These are phyloP conservation scores for Drosophila eugracilis DNA, from an alignment of 1,140 invertebrate species.

Conservation along the genomic window DNA sequence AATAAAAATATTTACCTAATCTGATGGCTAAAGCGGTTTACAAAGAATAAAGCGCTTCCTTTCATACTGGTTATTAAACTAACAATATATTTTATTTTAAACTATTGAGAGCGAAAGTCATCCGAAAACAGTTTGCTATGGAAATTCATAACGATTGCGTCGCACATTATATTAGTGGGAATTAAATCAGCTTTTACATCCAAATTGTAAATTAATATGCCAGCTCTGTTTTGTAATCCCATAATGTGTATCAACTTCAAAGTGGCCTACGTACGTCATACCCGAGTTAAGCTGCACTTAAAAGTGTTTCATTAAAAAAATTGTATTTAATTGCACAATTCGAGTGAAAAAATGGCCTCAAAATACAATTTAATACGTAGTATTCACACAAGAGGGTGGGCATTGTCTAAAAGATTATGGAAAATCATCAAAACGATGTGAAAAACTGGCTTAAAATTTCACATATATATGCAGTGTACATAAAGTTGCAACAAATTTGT, in stretches of 20 bases:
- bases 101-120: too few relatives aligned
- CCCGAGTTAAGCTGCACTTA: slow-evolving; percentile 61
- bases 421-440: slow-evolving; percentile 59
- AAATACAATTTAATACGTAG: slow-evolving; percentile 32
- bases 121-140: neutral
- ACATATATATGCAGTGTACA: slow-evolving; percentile 9
- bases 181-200: slow-evolving; percentile 1
- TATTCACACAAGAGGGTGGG: neutral
- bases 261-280: slow-evolving; percentile 50
- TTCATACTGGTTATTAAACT: too few relatives aligned
- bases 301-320: slow-evolving; percentile 57
- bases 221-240: slow-evolving; percentile 39
- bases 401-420: slow-evolving; percentile 44
- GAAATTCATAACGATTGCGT: neutral
- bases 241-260: slow-evolving; percentile 51
- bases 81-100: too few relatives aligned
- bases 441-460: slow-evolving; percentile 71
- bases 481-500: slow-evolving; percentile 24
- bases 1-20: slow-evolving; percentile 20
- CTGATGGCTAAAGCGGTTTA: slow-evolving; percentile 14
- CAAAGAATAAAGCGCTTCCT: too few relatives aligned
- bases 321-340: slow-evolving; percentile 60
- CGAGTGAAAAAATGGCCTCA: slow-evolving; percentile 25
- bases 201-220: slow-evolving; percentile 41
- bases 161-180: neutral